phyloP scores from a whole-genome alignment of 2,888 invertebrate species.

The Eupithecia inturbata region DNA sequence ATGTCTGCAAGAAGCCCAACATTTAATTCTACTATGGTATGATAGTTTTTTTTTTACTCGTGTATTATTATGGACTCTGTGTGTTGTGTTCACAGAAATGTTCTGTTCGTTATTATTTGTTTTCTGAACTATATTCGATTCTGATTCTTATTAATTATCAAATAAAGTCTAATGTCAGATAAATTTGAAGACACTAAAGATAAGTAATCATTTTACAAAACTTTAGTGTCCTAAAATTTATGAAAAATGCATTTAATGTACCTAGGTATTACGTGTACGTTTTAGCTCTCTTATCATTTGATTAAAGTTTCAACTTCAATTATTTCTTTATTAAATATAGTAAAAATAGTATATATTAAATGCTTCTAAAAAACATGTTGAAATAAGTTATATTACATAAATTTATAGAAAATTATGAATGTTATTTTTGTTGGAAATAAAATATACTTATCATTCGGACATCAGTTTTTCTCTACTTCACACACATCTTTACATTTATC shows the following conservation, averaged over 20 bases:
- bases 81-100: neutral
- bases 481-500: no score
- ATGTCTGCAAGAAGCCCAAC: neutral
- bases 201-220: neutral
- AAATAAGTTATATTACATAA: constrained; percentile 49
- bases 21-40: neutral
- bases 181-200: neutral
- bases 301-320: constrained; percentile 10
- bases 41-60: neutral
- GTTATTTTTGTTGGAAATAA: constrained; percentile 73
- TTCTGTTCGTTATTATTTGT: neutral
- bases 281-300: constrained; percentile 17
- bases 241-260: neutral
- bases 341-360: constrained; percentile 10
- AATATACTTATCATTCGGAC: constrained; percentile 48
- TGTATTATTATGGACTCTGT: neutral
- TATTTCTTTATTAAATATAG: no score
- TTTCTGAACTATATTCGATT: neutral
- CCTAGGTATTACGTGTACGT: neutral
- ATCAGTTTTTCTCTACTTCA: constrained; percentile 23
- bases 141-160: neutral
- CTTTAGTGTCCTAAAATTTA: neutral
- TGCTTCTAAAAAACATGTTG: constrained; percentile 34
- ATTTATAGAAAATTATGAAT: constrained; percentile 53
- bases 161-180: neutral